phyloP scores from a whole-genome alignment of 2,888 invertebrate species.

The Aphrophora alni region DNA sequence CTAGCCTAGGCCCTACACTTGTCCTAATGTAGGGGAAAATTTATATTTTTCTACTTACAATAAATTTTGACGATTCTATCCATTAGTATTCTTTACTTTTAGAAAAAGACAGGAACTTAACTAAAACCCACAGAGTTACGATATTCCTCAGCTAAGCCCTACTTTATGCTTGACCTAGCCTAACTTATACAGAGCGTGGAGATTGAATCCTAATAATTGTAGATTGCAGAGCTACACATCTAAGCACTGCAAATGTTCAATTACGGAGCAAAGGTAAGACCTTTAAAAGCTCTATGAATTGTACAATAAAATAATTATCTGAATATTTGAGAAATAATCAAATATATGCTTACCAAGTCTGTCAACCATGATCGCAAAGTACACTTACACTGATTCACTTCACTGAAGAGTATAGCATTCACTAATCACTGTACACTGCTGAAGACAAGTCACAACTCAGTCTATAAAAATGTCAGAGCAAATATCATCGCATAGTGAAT shows the following conservation, averaged over 20 bases:
- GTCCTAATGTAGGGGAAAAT: too few species aligned
- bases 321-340: too few species aligned
- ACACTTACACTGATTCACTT: conserved; percentile 19
- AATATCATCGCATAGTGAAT: too few species aligned
- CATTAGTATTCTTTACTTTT: neutral
- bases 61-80: neutral
- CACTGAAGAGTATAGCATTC: neutral
- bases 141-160: neutral
- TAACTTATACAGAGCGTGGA: conserved; percentile 31
- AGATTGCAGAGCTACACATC: neutral
- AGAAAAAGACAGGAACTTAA: too few species aligned
- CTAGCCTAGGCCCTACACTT: too few species aligned
- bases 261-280: too few species aligned
- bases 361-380: conserved; percentile 62
- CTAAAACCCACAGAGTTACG: neutral
- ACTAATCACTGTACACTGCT: neutral
- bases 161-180: conserved; percentile 38
- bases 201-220: neutral
- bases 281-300: too few species aligned
- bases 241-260: too few species aligned
- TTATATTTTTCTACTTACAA: neutral
- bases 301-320: too few species aligned
- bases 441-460: neutral
- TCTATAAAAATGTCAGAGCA: too few species aligned
- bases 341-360: conserved; percentile 63